These are phyloP conservation scores for Drosophila fungiperda DNA, from an alignment of 2,888 invertebrate genomes.

Conservation along the genomic window DNA sequence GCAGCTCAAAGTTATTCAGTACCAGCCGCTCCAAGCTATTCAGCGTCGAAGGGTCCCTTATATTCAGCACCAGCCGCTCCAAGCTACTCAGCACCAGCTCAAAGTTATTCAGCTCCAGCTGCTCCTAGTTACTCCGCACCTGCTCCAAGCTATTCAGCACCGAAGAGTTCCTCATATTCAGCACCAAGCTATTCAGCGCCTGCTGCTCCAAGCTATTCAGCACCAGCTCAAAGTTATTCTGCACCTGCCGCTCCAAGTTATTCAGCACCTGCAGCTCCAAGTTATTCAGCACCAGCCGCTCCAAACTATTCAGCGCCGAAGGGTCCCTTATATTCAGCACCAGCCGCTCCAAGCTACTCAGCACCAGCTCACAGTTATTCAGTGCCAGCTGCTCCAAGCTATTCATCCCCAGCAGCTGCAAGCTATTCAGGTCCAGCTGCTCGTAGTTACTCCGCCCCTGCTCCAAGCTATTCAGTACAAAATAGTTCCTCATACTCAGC, in stretches of 20 bases:
- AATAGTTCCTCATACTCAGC: constrained; percentile 11
- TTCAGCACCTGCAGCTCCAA: constrained; percentile 8
- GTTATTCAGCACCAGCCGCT: constrained; percentile 6
- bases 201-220: constrained; percentile 14
- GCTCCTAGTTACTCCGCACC: constrained; percentile 25
- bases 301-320: constrained; percentile 11
- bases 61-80: constrained; percentile 7
- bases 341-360: constrained; percentile 12
- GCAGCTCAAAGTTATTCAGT: constrained; percentile 12
- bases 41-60: constrained; percentile 8
- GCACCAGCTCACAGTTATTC: no score
- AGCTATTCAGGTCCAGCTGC: constrained; percentile 8
- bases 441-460: no score
- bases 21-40: constrained; percentile 2
- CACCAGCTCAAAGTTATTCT: constrained; percentile 6
- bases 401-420: constrained; percentile 9
- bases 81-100: constrained; percentile 21
- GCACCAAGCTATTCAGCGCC: constrained; percentile 21
- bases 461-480: constrained; percentile 14
- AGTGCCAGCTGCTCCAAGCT: constrained; percentile 8
- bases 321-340: constrained; percentile 1
- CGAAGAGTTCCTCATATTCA: constrained; percentile 1
- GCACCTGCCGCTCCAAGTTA: constrained; percentile 19
- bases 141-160: constrained; percentile 19
- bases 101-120: constrained; percentile 19